A percentile compares a stretch with the other conserved stretches of the same genome.
Conservation (phyloP, 37 sponge, comb jelly and placozoan genomes). For the Diacarnus erythraeanus region DNA sequence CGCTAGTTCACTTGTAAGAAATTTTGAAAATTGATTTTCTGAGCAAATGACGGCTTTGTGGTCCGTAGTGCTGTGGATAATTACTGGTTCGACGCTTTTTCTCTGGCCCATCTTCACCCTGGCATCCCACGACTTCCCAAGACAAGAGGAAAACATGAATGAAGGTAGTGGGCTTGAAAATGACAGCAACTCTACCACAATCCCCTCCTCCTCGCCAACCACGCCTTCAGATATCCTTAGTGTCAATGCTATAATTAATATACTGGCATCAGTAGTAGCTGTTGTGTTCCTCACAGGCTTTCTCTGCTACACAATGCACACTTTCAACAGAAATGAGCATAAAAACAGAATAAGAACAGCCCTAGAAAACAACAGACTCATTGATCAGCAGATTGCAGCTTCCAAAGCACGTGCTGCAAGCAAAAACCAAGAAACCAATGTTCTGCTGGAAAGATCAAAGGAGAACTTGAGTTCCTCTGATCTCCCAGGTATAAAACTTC, state of each 20-base stretch:
- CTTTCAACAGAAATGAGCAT: conserved; percentile 16
- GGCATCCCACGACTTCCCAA: background rate
- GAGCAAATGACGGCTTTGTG: no score
- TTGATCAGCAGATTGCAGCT: conserved; percentile 31
- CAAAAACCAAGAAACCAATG: background rate
- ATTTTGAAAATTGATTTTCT: no score
- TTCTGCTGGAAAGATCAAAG: background rate
- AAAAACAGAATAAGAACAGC: conserved; percentile 22
- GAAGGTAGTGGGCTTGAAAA: background rate
- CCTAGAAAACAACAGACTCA: conserved; percentile 37
- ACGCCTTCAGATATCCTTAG: background rate
- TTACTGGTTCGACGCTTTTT: background rate
- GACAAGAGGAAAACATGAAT: background rate
- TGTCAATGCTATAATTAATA: conserved; percentile 43
- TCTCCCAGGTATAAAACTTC: no score
- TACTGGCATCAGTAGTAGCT: background rate
- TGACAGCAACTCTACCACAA: background rate
- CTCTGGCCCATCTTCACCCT: background rate
- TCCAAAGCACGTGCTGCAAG: background rate
- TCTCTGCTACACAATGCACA: conserved; percentile 7
- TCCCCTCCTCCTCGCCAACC: background rate
- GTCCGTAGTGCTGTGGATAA: no score
- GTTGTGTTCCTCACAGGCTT: conserved; percentile 11
- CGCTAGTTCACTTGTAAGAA: no score
- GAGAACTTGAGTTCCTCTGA: background rate